These are phyloP conservation scores for Mormoops blainvillei DNA, from an alignment of 2,113 vertebrate species.

Conservation along the genomic window DNA sequence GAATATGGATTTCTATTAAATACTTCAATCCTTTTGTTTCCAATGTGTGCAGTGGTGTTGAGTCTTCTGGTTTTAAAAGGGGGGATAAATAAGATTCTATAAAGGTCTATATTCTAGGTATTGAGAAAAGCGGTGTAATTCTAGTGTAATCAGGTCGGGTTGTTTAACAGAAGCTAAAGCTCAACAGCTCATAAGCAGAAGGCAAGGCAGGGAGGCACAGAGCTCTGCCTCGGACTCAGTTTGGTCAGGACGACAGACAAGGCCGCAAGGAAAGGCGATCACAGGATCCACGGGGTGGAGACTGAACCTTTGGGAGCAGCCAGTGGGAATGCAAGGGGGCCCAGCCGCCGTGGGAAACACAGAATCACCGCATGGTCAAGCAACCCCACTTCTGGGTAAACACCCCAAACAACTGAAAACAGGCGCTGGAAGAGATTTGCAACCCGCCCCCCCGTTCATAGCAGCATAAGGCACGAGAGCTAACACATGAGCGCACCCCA, in stretches of 20 bases:
- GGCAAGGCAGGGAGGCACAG: not conserved
- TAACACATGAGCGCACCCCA: not conserved
- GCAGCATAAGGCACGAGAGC: not conserved
- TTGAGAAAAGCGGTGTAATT: not conserved
- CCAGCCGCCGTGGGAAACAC: not conserved
- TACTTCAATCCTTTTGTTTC: not conserved
- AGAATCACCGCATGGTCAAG: not conserved
- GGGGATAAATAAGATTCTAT: not conserved
- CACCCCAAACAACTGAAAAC: not conserved
- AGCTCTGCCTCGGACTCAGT: not conserved
- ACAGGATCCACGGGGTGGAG: not conserved
- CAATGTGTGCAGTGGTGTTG: not conserved
- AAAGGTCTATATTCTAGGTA: not conserved
- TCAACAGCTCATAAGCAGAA: not conserved
- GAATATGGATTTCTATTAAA: not conserved
- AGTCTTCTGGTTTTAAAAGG: not conserved
- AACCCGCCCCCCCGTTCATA: not conserved
- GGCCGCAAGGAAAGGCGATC: not conserved
- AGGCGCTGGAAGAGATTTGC: not conserved
- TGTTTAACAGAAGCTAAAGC: not conserved
- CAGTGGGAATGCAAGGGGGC: not conserved
- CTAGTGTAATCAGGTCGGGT: not conserved
- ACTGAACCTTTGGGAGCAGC: not conserved
- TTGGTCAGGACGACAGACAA: not conserved
- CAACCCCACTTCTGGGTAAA: not conserved